These are phyloP conservation scores for Aphrocallistes beatrix DNA, from an alignment of 37 sponge, comb jelly and placozoan genomes.

Conservation along the genomic window DNA sequence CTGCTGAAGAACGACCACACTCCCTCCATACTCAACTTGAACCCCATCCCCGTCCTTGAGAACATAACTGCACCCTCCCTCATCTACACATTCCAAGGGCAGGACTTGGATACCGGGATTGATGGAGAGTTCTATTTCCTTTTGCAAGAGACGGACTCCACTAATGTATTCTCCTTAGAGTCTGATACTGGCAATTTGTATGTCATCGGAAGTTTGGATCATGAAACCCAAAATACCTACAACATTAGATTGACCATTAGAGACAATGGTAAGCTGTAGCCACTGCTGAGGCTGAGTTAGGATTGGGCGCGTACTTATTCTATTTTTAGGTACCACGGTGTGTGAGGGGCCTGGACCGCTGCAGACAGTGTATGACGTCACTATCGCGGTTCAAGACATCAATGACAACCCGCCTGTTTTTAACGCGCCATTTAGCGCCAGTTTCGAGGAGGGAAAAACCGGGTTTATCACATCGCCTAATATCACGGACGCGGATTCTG, in stretches of 20 bases:
- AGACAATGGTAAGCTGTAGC: background rate
- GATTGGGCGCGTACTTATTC: background rate
- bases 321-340: background rate
- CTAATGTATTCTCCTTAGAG: background rate
- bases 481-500: background rate
- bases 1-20: background rate
- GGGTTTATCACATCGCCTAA: background rate
- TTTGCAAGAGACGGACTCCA: background rate
- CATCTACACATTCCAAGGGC: background rate
- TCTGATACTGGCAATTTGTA: background rate
- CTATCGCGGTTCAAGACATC: background rate
- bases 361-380: background rate
- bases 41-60: background rate
- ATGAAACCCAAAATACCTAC: background rate
- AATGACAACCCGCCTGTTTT: background rate
- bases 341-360: background rate
- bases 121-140: conserved; percentile 1
- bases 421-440: background rate
- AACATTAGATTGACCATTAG: background rate
- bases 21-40: background rate
- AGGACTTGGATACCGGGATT: background rate
- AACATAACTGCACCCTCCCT: background rate
- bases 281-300: background rate
- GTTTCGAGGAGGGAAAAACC: background rate
- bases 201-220: background rate